Percentiles rank a stretch among this genome's conserved stretches.
Conservation (phyloP, 2,797 vertebrate species). For the Onychomys leucogaster region DNA sequence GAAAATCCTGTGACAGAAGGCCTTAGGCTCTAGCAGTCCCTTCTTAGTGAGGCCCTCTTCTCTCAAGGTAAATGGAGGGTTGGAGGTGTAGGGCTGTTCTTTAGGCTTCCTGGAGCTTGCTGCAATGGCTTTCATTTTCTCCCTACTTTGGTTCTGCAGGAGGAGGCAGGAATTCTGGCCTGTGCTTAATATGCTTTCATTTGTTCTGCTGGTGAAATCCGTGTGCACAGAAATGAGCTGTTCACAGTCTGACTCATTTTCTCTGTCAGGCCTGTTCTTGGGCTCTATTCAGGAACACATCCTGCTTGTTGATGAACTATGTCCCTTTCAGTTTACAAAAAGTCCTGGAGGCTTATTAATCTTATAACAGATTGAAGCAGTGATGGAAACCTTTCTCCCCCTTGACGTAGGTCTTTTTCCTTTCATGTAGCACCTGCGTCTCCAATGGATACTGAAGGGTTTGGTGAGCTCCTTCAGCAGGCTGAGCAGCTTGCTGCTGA, state of each 20-base stretch:
- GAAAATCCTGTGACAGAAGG: not conserved
- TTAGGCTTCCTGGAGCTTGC: not conserved
- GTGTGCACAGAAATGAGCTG: constrained; percentile 59
- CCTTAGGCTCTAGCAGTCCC: not conserved
- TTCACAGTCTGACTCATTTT: constrained; percentile 71
- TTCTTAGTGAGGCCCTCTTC: not conserved
- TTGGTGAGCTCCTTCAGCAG: constrained; percentile 98
- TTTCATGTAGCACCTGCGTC: constrained; percentile 34
- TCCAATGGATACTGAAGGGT: constrained; percentile 96
- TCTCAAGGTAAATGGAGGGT: not conserved
- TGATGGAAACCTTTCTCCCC: constrained; percentile 31
- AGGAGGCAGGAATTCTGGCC: constrained; percentile 30
- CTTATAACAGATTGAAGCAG: constrained; percentile 33
- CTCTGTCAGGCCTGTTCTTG: constrained; percentile 72
- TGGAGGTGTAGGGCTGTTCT: not conserved
- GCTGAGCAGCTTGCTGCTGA: constrained; percentile 98
- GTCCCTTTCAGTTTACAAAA: constrained; percentile 66
- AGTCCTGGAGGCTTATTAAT: constrained; percentile 51
- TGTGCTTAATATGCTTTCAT: constrained; percentile 35
- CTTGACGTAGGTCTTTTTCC: constrained; percentile 57
- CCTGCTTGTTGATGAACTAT: constrained; percentile 70
- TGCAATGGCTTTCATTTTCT: not conserved
- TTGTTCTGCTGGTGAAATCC: constrained; percentile 70
- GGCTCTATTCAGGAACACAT: constrained; percentile 73
- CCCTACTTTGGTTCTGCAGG: not conserved